phyloP scores from a whole-genome alignment of 2,888 invertebrate genomes.

The Sisyra terminalis region DNA sequence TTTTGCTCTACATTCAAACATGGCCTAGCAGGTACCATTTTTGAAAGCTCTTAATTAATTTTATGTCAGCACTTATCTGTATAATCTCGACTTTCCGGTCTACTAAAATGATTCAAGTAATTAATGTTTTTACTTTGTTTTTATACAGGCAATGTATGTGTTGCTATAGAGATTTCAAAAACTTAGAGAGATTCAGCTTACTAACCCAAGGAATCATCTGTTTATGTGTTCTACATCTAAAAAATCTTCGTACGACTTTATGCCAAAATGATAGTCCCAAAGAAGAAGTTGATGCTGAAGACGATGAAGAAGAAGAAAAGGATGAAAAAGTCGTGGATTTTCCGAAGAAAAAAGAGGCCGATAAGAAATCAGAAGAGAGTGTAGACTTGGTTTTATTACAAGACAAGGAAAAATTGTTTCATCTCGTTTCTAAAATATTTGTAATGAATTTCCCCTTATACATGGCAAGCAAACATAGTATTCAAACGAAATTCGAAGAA shows the following conservation, averaged over 20 bases:
- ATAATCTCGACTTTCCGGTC: neutral
- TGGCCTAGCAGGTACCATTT: conserved; percentile 65
- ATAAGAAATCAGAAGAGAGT: conserved; percentile 21
- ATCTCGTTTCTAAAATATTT: conserved; percentile 76
- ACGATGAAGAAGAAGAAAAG: conserved; percentile 19
- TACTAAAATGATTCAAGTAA: no score
- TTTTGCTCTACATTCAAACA: conserved; percentile 70
- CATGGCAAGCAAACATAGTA: conserved; percentile 73
- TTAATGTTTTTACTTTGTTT: conserved; percentile 7
- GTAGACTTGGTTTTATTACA: conserved; percentile 43
- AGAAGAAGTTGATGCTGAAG: conserved; percentile 9
- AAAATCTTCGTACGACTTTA: conserved; percentile 35
- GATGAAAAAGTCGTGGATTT: conserved; percentile 20
- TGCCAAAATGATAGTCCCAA: conserved; percentile 12
- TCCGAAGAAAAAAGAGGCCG: conserved; percentile 18
- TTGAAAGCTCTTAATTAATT: conserved; percentile 1
- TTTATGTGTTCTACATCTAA: conserved; percentile 67
- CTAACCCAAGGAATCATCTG: conserved; percentile 77
- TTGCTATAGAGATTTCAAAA: conserved; percentile 81
- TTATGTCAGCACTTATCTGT: neutral
- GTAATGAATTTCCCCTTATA: conserved; percentile 79
- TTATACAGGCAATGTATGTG: conserved; percentile 81
- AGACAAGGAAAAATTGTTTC: conserved; percentile 76
- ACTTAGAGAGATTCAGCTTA: conserved; percentile 79
- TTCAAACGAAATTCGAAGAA: conserved; percentile 66